phyloP scores from a whole-genome alignment of 2,113 vertebrate species.

The Engystomops pustulosus region DNA sequence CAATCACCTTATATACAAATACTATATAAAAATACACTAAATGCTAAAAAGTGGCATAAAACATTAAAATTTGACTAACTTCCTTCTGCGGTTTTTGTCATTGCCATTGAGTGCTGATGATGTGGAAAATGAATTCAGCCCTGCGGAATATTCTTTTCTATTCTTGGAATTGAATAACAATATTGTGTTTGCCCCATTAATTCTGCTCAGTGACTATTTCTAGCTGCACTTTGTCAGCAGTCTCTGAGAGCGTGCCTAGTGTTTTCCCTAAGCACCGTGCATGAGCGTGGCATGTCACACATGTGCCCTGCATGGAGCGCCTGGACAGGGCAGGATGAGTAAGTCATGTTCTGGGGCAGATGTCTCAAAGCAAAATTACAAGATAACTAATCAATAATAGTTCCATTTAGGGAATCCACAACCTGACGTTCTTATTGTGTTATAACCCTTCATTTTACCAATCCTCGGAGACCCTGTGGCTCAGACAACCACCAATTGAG shows the following conservation, averaged over 20 bases:
- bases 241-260: neutral
- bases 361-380: neutral
- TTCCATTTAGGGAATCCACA: too few species aligned
- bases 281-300: neutral
- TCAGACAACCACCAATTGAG: too few species aligned
- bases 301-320: neutral
- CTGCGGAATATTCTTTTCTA: neutral
- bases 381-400: neutral
- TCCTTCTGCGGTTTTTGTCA: neutral
- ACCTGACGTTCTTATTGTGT: too few species aligned
- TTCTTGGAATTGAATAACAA: conserved; percentile 11
- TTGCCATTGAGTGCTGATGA: neutral
- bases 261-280: neutral
- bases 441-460: too few species aligned
- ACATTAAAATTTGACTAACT: too few species aligned
- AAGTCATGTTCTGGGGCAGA: neutral
- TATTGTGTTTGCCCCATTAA: conserved; percentile 1
- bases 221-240: neutral
- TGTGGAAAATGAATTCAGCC: neutral
- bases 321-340: neutral
- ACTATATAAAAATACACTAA: too few species aligned
- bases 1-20: too few species aligned
- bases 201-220: neutral
- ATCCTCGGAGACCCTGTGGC: too few species aligned
- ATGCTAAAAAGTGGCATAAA: too few species aligned